phyloP scores from a whole-genome alignment of 2,888 invertebrate genomes.

The Eupithecia subumbrata region DNA sequence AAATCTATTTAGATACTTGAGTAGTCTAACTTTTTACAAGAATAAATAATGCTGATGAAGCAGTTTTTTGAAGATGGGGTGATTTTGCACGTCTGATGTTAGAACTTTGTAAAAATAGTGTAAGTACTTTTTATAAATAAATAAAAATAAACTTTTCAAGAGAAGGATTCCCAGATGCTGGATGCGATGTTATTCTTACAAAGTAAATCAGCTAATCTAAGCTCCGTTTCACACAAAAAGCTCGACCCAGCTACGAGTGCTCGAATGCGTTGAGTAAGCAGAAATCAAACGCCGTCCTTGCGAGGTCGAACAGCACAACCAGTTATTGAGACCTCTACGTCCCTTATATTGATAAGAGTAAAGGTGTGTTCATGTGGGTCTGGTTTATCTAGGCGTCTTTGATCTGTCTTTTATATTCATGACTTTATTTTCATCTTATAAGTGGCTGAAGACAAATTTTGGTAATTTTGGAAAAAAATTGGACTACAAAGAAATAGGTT shows the following conservation, averaged over 20 bases:
- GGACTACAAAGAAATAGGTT: too few relatives aligned
- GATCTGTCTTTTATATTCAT: background rate
- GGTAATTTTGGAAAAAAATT: too few relatives aligned
- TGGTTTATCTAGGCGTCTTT: background rate
- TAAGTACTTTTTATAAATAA: too few relatives aligned
- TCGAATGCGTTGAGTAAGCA: conserved; percentile 65
- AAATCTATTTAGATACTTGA: too few relatives aligned
- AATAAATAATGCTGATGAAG: too few relatives aligned
- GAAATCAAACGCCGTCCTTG: conserved; percentile 79
- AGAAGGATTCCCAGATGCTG: background rate
- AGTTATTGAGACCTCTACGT: conserved; percentile 36
- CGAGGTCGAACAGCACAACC: conserved; percentile 63
- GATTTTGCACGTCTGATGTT: too few relatives aligned
- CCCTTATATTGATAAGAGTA: conserved; percentile 39
- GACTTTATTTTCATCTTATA: background rate
- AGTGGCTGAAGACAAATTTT: background rate
- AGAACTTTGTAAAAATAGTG: too few relatives aligned
- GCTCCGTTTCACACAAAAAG: conserved; percentile 72
- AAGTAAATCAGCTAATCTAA: conserved; percentile 48
- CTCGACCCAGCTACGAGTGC: conserved; percentile 59
- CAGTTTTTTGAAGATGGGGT: too few relatives aligned
- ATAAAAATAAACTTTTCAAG: background rate
- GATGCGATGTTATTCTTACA: background rate
- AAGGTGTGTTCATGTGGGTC: conserved; percentile 6
- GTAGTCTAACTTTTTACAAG: too few relatives aligned